Conservation (phyloP, 2,888 invertebrate species). For the Microdon myrmicae region DNA sequence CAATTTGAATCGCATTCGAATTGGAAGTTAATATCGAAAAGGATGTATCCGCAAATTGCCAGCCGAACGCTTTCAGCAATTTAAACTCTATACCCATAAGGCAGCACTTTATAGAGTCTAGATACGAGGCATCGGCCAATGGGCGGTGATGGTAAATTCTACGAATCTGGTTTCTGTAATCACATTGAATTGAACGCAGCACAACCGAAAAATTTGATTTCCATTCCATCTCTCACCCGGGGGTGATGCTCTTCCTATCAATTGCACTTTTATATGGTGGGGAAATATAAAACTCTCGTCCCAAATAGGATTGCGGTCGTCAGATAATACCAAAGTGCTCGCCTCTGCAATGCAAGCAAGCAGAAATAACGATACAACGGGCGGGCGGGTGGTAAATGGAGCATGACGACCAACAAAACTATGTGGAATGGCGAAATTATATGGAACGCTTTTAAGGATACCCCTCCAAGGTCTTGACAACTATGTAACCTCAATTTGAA, state of each 20-base stretch:
- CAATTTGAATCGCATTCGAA: constrained; percentile 11
- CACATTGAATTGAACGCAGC: constrained; percentile 43
- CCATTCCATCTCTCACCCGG: constrained; percentile 21
- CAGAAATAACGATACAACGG: constrained; percentile 31
- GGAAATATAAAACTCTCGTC: constrained; percentile 7
- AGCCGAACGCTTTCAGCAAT: constrained; percentile 25
- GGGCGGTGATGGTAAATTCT: constrained; percentile 5
- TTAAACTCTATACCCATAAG: constrained; percentile 20
- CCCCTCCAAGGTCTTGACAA: constrained; percentile 28
- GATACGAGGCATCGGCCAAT: too few species aligned
- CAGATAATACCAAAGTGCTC: constrained; percentile 43
- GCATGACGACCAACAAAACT: constrained; percentile 12
- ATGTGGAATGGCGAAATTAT: constrained; percentile 30
- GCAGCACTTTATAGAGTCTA: constrained; percentile 8
- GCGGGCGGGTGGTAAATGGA: not conserved
- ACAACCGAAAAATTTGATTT: constrained; percentile 43
- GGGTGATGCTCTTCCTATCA: constrained; percentile 8
- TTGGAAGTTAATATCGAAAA: constrained; percentile 1
- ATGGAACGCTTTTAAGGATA: constrained; percentile 34
- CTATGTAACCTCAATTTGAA: constrained; percentile 48
- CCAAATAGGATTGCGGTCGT: constrained; percentile 12
- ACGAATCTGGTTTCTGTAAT: constrained; percentile 42
- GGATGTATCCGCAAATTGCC: constrained; percentile 4
- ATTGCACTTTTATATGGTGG: constrained; percentile 18
- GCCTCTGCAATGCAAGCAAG: constrained; percentile 33